Conservation (phyloP, 1,140 invertebrate species). For the Apolygus lucorum region DNA sequence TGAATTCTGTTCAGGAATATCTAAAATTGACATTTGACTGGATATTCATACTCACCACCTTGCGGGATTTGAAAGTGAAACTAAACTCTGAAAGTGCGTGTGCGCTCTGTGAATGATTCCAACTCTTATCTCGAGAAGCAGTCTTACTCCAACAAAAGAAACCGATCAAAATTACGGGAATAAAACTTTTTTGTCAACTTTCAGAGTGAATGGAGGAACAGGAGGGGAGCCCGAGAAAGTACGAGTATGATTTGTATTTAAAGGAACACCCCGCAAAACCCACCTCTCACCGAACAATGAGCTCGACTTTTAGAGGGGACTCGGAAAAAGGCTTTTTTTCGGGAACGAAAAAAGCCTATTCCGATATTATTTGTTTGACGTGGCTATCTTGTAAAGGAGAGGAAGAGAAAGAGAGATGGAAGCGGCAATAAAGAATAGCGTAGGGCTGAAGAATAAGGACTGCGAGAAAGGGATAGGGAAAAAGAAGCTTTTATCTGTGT, state of each 20-base stretch:
- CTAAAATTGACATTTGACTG: no score
- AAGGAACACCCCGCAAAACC: not conserved
- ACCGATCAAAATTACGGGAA: not conserved
- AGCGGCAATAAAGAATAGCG: not conserved
- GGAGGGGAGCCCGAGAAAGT: not conserved
- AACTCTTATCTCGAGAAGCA: not conserved
- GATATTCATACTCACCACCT: no score
- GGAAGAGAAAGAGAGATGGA: not conserved
- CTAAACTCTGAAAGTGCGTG: no score
- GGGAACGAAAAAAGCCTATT: constrained; percentile 18
- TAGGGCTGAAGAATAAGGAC: not conserved
- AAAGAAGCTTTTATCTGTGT: not conserved
- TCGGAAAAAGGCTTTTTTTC: not conserved
- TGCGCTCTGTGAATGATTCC: no score
- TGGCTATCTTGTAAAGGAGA: not conserved
- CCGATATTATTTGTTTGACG: constrained; percentile 21
- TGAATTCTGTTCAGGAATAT: no score
- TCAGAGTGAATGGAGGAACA: no score
- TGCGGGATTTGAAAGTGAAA: no score
- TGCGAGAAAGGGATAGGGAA: not conserved
- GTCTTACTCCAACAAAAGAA: not conserved
- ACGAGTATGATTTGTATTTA: not conserved
- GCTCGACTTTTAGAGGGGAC: not conserved
- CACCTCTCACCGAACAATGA: not conserved
- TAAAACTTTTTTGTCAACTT: no score